Evolutionary conservation across 2,797 vertebrate genomes (phyloP).

Genomic region (Megalops cyprinoides): DNA sequence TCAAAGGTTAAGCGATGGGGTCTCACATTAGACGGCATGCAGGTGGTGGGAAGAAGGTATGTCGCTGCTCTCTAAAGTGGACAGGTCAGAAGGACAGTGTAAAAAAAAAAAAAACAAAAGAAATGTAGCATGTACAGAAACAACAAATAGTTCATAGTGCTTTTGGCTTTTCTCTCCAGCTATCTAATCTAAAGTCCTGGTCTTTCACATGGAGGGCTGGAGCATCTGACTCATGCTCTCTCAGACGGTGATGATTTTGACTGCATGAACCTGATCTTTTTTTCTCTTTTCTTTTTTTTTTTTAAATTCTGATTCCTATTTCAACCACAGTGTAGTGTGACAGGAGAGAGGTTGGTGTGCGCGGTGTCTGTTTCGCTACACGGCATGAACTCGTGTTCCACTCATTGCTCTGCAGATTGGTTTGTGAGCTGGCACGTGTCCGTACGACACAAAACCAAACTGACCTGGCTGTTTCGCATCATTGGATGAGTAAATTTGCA

Average conservation of each 20-base stretch:
- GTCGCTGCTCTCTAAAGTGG: conserved; percentile 1
- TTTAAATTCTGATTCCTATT: not conserved
- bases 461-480: not conserved
- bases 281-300: not conserved
- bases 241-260: not conserved
- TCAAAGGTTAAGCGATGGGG: not conserved
- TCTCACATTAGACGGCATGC: too few species aligned
- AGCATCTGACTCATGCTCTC: not conserved
- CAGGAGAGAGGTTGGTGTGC: not conserved
- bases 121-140: conserved; percentile 36
- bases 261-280: not conserved
- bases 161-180: not conserved
- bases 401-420: not conserved
- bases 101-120: not conserved
- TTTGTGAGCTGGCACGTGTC: not conserved
- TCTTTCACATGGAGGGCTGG: not conserved
- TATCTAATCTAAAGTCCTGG: not conserved
- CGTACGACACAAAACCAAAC: not conserved
- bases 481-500: not conserved
- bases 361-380: too few species aligned
- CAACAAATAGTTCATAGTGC: not conserved
- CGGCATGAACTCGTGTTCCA: not conserved
- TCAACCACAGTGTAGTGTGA: not conserved
- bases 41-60: not conserved
- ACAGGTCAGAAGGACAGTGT: not conserved